Evolutionary conservation across 2,888 invertebrate species (phyloP), one percentile per base, ranked within the genome.

Genomic region (Sarcophaga carnaria): DNA sequence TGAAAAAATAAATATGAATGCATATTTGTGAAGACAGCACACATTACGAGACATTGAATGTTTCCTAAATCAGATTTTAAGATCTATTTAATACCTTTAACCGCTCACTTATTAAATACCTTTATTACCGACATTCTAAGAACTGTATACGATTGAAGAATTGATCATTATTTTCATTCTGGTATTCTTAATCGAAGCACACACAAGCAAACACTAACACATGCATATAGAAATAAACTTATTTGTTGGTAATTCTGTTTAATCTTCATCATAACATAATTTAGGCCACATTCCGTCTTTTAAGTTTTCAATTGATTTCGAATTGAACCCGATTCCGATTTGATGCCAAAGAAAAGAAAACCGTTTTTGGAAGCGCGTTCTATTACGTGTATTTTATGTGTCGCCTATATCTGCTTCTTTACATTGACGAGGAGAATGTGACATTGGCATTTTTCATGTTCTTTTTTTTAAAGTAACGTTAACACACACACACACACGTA

Each of bases 371-470:
- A 84, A 71, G 84, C 84, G 84, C 84, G 80, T 85, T 76, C 66
- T 80, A 63, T 62, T 85, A 76, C 80, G 84, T 71, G 76, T 67
- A 76, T 81, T 80, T 85, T 25, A 62, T 71, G 62, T 80, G 75
- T 85, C 84, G 54, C 17, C 54, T 54, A 14, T 85, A 76, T 70
- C 71, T 85, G 75, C 80, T 85, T 80, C 80, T 85, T 85, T 85
- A 85, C 80, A 76, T 80, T 80, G 60, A 80, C 83, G 79, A 84
- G 76, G 79, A 79, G 79, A 82, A 82, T 81, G 81, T 87, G 84
- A 87, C 87, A 87, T 87, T 87, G 81, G 81, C 59, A 87, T 84
- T 79, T 79, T 84, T 85, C 71, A 77, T 80, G 72, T 71, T 54
- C 1, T 54, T 14, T 54, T 54, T 14, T 54, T 54, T 54, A 17